Conservation (phyloP, 2,888 invertebrate genomes). For the Caenorhabditis imperialis region DNA sequence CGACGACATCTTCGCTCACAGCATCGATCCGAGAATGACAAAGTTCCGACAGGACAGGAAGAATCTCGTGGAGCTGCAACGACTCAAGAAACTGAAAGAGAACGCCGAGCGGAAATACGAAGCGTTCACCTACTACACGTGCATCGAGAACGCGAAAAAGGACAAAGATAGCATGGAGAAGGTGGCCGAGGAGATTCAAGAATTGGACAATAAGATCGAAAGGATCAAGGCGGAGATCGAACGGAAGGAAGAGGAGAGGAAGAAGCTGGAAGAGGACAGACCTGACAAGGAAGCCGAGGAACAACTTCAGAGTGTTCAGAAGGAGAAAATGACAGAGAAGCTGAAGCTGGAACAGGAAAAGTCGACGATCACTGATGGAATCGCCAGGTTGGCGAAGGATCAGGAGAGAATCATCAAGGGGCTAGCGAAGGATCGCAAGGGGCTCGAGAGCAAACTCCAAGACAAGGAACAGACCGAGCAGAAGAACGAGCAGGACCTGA, state of each 20-base stretch:
- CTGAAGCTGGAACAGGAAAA: slow-evolving; percentile 32
- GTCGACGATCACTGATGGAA: neutral
- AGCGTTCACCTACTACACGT: slow-evolving; percentile 30
- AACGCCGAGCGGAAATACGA: slow-evolving; percentile 25
- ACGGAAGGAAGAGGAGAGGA: slow-evolving; percentile 76
- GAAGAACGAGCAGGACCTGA: neutral
- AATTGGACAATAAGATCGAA: slow-evolving; percentile 79
- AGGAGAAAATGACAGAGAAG: slow-evolving; percentile 14
- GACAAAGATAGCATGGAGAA: slow-evolving; percentile 76
- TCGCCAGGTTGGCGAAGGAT: neutral
- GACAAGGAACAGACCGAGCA: neutral
- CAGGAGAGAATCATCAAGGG: neutral
- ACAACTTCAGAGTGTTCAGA: neutral
- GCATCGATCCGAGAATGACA: slow-evolving; percentile 83
- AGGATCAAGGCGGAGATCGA: slow-evolving; percentile 12
- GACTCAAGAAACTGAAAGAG: slow-evolving; percentile 25
- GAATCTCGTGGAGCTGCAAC: slow-evolving; percentile 87
- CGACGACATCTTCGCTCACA: slow-evolving; percentile 82
- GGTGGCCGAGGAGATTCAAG: slow-evolving; percentile 16
- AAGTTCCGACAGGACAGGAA: slow-evolving; percentile 86
- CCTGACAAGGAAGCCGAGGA: slow-evolving; percentile 2
- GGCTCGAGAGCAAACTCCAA: neutral
- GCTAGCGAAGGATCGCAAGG: slow-evolving; percentile 10
- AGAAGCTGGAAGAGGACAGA: slow-evolving; percentile 3
- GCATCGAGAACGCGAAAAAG: slow-evolving; percentile 3